Conservation (phyloP, 2,888 invertebrate species). For the Rhingia rostrata region DNA sequence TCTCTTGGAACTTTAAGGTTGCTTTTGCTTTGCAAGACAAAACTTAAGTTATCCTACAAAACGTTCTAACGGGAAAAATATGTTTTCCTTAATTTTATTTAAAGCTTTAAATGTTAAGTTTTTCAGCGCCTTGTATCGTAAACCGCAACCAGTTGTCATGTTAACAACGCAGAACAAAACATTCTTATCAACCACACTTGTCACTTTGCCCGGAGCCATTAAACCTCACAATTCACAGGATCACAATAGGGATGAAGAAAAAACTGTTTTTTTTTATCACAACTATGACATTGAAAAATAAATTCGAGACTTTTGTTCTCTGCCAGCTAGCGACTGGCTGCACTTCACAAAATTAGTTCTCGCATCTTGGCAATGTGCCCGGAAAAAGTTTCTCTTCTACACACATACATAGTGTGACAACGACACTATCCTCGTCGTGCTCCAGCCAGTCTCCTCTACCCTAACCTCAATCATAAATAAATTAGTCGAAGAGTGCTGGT, state of each 20-base stretch:
- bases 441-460: conserved; percentile 10
- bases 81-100: no score
- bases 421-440: conserved; percentile 20
- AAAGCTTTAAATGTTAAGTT: no score
- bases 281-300: conserved; percentile 67
- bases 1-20: no score
- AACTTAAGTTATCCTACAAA: no score
- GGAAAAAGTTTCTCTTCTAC: conserved; percentile 41
- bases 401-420: conserved; percentile 27
- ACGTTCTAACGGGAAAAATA: no score
- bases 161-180: background rate
- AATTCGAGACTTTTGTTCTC: conserved; percentile 47
- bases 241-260: background rate
- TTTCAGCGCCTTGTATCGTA: no score
- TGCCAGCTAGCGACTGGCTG: conserved; percentile 28
- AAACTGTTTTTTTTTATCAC: conserved; percentile 2
- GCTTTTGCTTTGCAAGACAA: no score
- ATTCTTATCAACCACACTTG: conserved; percentile 41
- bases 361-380: conserved; percentile 64
- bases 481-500: conserved; percentile 24
- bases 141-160: no score
- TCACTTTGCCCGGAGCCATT: conserved; percentile 39
- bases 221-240: conserved; percentile 24
- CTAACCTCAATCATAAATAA: conserved; percentile 33
- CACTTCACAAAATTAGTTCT: conserved; percentile 64